A percentile compares a stretch with the other conserved stretches of the same genome.
Conservation (phyloP, 2,888 invertebrate species). For the Meganola albula region DNA sequence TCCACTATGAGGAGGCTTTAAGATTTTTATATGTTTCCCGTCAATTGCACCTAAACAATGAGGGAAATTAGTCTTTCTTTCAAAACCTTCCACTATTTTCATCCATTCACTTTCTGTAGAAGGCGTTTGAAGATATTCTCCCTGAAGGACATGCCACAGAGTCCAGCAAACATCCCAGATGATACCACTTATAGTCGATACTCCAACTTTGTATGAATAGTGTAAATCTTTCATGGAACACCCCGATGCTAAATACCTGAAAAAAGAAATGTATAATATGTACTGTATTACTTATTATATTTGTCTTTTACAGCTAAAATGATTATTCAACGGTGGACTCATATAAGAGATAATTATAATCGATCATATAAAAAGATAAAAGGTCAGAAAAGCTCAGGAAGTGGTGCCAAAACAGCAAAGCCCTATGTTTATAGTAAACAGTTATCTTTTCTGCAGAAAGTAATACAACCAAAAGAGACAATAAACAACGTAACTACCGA, state of each 20-base stretch:
- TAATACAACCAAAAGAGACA: constrained; percentile 17
- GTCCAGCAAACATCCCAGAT: constrained; percentile 23
- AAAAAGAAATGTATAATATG: constrained; percentile 11
- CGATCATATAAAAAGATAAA: constrained; percentile 27
- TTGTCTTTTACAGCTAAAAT: constrained; percentile 14
- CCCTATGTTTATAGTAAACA: constrained; percentile 25
- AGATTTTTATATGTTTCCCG: constrained; percentile 13
- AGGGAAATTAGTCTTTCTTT: constrained; percentile 19
- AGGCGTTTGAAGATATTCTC: constrained; percentile 13
- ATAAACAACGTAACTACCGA: constrained; percentile 5
- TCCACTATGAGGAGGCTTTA: constrained; percentile 20
- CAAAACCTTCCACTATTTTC: constrained; percentile 22
- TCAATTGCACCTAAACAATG: constrained; percentile 19
- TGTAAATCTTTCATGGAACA: constrained; percentile 26
- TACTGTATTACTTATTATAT: constrained; percentile 5
- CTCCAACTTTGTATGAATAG: constrained; percentile 26
- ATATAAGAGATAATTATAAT: constrained; percentile 31
- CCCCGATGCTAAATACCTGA: constrained; percentile 22
- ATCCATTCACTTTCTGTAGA: constrained; percentile 20
- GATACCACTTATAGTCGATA: constrained; percentile 28
- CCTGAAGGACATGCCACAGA: constrained; percentile 23
- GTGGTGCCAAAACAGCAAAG: constrained; percentile 23
- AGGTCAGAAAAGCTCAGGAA: constrained; percentile 22
- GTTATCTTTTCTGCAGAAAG: constrained; percentile 25
- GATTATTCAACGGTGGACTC: constrained; percentile 25